Evolutionary conservation across 2,888 invertebrate genomes (phyloP).

Genomic region (Dorcus hopei): DNA sequence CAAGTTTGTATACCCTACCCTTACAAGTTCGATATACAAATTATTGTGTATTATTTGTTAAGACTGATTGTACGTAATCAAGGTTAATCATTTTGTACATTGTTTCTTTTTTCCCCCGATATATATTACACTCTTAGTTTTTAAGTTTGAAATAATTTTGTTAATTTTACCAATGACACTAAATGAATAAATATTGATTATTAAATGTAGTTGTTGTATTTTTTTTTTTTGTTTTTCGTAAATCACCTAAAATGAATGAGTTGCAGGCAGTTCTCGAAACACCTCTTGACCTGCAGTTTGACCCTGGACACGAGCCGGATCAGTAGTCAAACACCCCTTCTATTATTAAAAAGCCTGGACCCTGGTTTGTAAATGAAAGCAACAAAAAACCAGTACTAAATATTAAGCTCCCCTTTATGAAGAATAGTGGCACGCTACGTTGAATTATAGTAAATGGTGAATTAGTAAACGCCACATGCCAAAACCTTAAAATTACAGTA

Average conservation of each 20-base stretch:
- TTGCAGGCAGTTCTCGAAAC: no score
- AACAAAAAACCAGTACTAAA: no score
- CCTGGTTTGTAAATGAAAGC: no score
- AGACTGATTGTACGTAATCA: slow-evolving; percentile 40
- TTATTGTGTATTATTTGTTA: slow-evolving; percentile 44
- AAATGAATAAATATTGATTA: slow-evolving; percentile 43
- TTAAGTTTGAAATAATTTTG: slow-evolving; percentile 34
- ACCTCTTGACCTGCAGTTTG: no score
- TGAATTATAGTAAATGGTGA: no score
- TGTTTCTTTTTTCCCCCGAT: slow-evolving; percentile 24
- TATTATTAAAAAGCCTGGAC: no score
- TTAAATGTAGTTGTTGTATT: slow-evolving; percentile 30
- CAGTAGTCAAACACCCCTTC: no score
- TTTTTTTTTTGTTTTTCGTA: background rate
- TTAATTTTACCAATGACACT: slow-evolving; percentile 41
- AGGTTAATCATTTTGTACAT: slow-evolving; percentile 27
- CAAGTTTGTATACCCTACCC: background rate
- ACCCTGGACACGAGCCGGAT: no score
- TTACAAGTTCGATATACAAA: slow-evolving; percentile 22
- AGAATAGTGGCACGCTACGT: no score
- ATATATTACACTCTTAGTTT: slow-evolving; percentile 27
- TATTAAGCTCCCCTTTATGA: no score
- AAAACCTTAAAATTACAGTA: no score
- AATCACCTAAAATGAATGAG: background rate
- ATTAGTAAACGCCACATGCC: no score